phyloP scores from a whole-genome alignment of 1,140 invertebrate genomes.

The Drosophila kurseongensis region DNA sequence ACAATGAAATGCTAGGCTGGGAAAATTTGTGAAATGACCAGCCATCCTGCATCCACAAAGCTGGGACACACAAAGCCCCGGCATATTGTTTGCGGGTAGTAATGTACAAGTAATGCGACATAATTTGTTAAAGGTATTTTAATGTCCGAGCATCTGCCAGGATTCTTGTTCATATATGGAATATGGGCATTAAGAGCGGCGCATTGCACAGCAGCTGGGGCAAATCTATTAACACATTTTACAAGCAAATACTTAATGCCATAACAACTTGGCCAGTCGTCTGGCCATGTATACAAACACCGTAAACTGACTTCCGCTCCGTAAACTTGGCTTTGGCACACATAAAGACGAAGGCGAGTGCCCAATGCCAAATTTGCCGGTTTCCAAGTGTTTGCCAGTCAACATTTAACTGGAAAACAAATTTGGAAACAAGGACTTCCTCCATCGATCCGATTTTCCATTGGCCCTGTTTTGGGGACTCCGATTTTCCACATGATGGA shows the following conservation, averaged over 20 bases:
- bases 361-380: slow-evolving; percentile 20
- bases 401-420: slow-evolving; percentile 18
- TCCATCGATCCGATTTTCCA: slow-evolving; percentile 16
- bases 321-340: slow-evolving; percentile 52
- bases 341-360: neutral
- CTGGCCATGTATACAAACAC: slow-evolving; percentile 60
- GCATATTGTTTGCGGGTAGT: slow-evolving; percentile 39
- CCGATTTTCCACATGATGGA: slow-evolving; percentile 15
- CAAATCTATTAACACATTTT: slow-evolving; percentile 77
- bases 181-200: slow-evolving; percentile 9
- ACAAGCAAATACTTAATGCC: slow-evolving; percentile 74
- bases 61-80: slow-evolving; percentile 7
- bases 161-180: neutral
- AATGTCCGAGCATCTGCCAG: slow-evolving; percentile 37
- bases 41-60: neutral
- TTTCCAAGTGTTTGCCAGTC: slow-evolving; percentile 16
- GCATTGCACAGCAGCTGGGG: slow-evolving; percentile 40
- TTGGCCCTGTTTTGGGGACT: slow-evolving; percentile 5
- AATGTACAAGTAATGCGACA: slow-evolving; percentile 60
- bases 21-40: neutral
- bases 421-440: neutral
- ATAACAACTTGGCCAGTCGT: slow-evolving; percentile 35
- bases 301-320: slow-evolving; percentile 69
- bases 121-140: slow-evolving; percentile 68
- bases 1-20: neutral